Conservation (phyloP, 2,113 vertebrate genomes). For the Pygoscelis antarcticus region DNA sequence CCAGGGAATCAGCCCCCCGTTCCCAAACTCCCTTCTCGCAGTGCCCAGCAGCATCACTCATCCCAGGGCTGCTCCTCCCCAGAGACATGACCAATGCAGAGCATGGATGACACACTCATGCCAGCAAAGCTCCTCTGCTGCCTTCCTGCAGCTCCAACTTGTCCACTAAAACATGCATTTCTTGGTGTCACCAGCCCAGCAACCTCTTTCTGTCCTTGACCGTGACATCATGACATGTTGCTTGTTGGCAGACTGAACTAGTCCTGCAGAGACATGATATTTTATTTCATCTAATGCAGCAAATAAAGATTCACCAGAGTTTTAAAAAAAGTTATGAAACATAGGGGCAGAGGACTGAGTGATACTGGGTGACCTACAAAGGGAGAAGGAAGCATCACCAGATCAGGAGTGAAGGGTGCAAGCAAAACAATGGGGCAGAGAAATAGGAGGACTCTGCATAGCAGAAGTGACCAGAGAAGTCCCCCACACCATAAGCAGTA, state of each 20-base stretch:
- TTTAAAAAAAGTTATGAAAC: background rate
- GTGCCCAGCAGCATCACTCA: accelerated
- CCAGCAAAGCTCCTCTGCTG: background rate
- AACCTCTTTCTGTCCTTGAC: background rate
- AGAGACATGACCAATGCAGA: background rate
- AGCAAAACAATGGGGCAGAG: background rate
- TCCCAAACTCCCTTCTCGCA: background rate
- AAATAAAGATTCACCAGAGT: background rate
- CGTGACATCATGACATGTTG: accelerated
- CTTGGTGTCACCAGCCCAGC: background rate
- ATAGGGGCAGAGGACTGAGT: background rate
- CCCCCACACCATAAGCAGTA: background rate
- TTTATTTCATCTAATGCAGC: background rate
- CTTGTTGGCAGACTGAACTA: background rate
- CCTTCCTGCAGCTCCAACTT: background rate
- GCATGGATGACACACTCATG: background rate
- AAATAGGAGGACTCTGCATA: background rate
- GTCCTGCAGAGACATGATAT: background rate
- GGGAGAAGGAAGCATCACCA: background rate
- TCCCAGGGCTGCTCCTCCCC: background rate
- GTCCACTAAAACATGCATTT: background rate
- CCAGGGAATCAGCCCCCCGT: background rate
- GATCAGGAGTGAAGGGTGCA: background rate
- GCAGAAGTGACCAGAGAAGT: background rate
- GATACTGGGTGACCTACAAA: accelerated